Conservation (phyloP, 2,797 vertebrate genomes). For the Selene dorsalis region DNA sequence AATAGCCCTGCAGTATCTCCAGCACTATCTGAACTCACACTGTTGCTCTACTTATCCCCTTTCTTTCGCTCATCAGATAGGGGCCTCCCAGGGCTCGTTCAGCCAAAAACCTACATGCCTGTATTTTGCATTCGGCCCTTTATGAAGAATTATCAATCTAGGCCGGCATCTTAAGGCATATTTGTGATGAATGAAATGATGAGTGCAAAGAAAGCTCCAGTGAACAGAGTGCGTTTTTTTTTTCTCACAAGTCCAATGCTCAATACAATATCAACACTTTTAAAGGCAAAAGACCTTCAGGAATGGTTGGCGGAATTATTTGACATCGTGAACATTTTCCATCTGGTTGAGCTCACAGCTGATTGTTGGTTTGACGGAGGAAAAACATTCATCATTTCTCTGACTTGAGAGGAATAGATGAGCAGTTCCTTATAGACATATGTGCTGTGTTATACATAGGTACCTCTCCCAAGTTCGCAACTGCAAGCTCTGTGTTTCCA, state of each 20-base stretch:
- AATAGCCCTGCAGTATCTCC: slow-evolving; percentile 62
- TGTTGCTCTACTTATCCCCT: slow-evolving; percentile 52
- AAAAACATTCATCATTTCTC: slow-evolving; percentile 14
- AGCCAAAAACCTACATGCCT: slow-evolving; percentile 17
- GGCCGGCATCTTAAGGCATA: slow-evolving; percentile 7
- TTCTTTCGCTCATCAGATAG: slow-evolving; percentile 64
- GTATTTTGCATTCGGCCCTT: slow-evolving; percentile 40
- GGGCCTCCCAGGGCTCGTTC: slow-evolving; percentile 43
- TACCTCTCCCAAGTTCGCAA: slow-evolving; percentile 8
- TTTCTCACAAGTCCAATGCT: slow-evolving; percentile 21
- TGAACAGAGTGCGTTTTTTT: slow-evolving; percentile 10
- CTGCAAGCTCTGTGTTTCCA: slow-evolving; percentile 37
- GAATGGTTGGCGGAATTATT: slow-evolving; percentile 40
- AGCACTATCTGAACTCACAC: slow-evolving; percentile 51
- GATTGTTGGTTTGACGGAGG: slow-evolving; percentile 29
- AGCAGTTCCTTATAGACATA: slow-evolving; percentile 11
- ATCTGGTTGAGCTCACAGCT: slow-evolving; percentile 13
- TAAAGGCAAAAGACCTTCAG: slow-evolving; percentile 9
- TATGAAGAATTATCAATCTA: slow-evolving; percentile 61
- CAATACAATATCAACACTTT: slow-evolving; percentile 36
- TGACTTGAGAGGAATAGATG: slow-evolving; percentile 8
- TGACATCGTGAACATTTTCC: slow-evolving; percentile 37
- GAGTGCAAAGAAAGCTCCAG: slow-evolving; percentile 29
- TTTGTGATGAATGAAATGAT: slow-evolving; percentile 59
- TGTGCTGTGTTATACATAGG: neutral